These are phyloP conservation scores for Cololabis saira DNA, from an alignment of 2,113 vertebrate genomes.

Conservation along the genomic window DNA sequence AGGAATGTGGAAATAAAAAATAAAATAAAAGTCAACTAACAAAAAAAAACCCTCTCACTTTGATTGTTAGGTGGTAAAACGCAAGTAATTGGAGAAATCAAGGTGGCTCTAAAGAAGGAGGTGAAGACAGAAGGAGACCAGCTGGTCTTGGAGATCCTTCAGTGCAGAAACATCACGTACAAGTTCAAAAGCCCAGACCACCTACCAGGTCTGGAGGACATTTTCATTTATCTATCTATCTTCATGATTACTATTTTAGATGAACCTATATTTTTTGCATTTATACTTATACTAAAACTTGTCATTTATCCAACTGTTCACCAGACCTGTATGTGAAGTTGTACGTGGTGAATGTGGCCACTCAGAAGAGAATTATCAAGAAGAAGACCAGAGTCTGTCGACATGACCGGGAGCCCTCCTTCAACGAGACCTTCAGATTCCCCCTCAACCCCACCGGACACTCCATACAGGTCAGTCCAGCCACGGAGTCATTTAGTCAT, in stretches of 20 bases:
- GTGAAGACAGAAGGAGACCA: slow-evolving; percentile 99
- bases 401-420: slow-evolving; percentile 96
- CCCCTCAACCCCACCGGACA: slow-evolving; percentile 95
- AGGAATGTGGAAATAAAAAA: background rate
- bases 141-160: slow-evolving; percentile 95
- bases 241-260: background rate
- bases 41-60: background rate
- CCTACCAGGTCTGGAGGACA: slow-evolving; percentile 87
- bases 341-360: slow-evolving; percentile 95
- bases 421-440: slow-evolving; percentile 99
- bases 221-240: background rate
- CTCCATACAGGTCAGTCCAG: slow-evolving; percentile 89
- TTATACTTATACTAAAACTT: background rate
- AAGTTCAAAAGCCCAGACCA: slow-evolving; percentile 99
- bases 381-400: slow-evolving; percentile 99
- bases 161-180: slow-evolving; percentile 99
- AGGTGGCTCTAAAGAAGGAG: slow-evolving; percentile 97
- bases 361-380: slow-evolving; percentile 97
- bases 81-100: slow-evolving; percentile 98
- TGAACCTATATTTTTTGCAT: background rate
- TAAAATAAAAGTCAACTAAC: background rate
- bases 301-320: slow-evolving; percentile 1
- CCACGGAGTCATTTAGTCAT: background rate
- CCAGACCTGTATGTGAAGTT: slow-evolving; percentile 97
- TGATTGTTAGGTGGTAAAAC: slow-evolving; percentile 86